Evolutionary conservation across 2,888 invertebrate species (phyloP), one percentile per base, ranked within the genome.

Genomic region (Uropetala carovei): DNA sequence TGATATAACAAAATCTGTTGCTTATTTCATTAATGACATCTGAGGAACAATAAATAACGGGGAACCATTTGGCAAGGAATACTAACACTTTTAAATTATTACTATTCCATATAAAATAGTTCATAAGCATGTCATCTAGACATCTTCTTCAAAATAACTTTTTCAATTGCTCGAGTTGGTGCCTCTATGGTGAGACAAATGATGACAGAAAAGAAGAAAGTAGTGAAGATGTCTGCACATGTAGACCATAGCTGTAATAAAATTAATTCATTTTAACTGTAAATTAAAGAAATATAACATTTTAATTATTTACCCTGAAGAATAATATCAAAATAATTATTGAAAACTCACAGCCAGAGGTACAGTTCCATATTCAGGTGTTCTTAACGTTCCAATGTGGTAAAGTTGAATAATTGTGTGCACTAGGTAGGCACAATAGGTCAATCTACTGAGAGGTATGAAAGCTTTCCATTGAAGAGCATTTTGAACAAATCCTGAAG

Each of bases 111-210:
- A n/a, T n/a, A n/a, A n/a, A n/a, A n/a, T n/a, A n/a, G n/a, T n/a
- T n/a, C n/a, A n/a, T n/a, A n/a, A n/a, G n/a, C n/a, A n/a, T n/a
- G n/a, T n/a, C n/a, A n/a, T n/a, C n/a, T n/a, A n/a, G 43, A 89
- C 5, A 43, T 89, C 8, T 43, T 56, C 64, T n/a, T 64, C 18
- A 89, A 60, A 18, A 89, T 10, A 56, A 89, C 89, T 16, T 89
- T 89, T 27, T 89, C 89, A 89, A 89, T 89, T 30, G 64, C 89
- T 89, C 89, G 30, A n/a, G 89, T 89, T 43, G 89, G 89, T 68
- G 89, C 89, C 14, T 89, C 89, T 64, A 89, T 89, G 0, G 89
- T 16, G n/a, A 89, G 56, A 64, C 89, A 89, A 13, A 89, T 13
- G 0, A 89, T 4, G 18, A 89, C 43, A 13, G 89, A 89, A 9